These are phyloP conservation scores for Archaeoteleia sp. DNA, from an alignment of 2,888 invertebrate species.

Conservation along the genomic window DNA sequence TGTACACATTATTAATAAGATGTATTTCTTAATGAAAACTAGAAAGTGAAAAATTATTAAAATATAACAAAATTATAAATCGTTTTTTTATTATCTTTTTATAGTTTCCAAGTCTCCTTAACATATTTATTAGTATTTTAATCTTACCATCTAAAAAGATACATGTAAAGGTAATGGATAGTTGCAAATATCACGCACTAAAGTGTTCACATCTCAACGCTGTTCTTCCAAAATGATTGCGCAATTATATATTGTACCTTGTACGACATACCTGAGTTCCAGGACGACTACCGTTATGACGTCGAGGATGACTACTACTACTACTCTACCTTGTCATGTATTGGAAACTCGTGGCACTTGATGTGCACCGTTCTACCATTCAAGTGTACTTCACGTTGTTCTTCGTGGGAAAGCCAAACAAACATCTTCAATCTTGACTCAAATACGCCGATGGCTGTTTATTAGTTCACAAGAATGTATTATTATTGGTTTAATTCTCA, in stretches of 20 bases:
- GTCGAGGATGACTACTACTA: constrained; percentile 15
- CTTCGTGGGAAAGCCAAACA: constrained; percentile 73
- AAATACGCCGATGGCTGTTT: neutral
- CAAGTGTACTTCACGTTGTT: constrained; percentile 57
- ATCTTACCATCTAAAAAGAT: no score
- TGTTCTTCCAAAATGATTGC: constrained; percentile 8
- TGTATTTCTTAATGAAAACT: no score
- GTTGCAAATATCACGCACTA: constrained; percentile 18
- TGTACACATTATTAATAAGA: no score
- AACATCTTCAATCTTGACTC: constrained; percentile 64
- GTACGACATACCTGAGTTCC: constrained; percentile 29
- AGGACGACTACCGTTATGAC: constrained; percentile 31
- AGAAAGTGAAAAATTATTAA: no score
- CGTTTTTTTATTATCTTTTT: no score
- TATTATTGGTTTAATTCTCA: no score
- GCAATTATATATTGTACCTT: constrained; percentile 14
- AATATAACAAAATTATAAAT: no score
- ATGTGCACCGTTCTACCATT: constrained; percentile 34
- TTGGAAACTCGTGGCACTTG: constrained; percentile 61
- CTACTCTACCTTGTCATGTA: constrained; percentile 20
- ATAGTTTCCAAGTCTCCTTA: no score
- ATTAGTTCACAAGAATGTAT: neutral
- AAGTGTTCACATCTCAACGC: constrained; percentile 5
- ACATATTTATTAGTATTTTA: no score
- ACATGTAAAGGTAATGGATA: neutral